phyloP scores from a whole-genome alignment of 2,797 vertebrate genomes.

The Anguilla obscura region DNA sequence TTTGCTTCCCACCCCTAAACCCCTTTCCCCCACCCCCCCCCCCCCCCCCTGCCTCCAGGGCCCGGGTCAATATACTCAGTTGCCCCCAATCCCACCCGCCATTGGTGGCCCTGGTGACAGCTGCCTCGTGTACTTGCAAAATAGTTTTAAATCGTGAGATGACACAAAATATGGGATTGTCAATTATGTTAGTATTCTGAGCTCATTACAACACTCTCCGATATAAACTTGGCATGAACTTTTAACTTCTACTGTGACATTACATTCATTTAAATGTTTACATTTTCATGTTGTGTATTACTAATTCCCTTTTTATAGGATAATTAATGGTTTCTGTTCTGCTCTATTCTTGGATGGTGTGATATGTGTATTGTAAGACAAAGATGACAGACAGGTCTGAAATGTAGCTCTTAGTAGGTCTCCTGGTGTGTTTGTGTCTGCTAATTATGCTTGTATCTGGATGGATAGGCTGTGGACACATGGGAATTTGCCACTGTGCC shows the following conservation, averaged over 20 bases:
- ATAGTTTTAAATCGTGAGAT: too few species aligned
- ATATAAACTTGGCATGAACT: neutral
- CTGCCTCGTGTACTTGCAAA: neutral
- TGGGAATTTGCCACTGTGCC: neutral
- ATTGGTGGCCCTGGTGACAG: neutral
- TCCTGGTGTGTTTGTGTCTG: neutral
- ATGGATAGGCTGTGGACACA: neutral
- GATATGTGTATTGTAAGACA: neutral
- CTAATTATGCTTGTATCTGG: conserved; percentile 13
- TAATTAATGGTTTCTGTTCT: neutral
- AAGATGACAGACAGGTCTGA: neutral
- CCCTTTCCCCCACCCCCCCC: too few species aligned
- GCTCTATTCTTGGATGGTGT: neutral
- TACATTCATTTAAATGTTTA: neutral
- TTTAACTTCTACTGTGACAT: neutral
- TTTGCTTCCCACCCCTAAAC: neutral
- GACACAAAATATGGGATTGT: too few species aligned
- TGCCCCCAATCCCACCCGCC: too few species aligned
- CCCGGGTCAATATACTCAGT: too few species aligned
- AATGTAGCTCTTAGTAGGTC: neutral
- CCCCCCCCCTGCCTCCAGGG: too few species aligned
- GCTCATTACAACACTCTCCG: too few species aligned
- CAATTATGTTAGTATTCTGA: too few species aligned
- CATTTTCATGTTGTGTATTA: neutral
- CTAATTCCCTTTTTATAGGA: neutral